A percentile compares a stretch with the other conserved stretches of the same genome.
These are phyloP conservation scores for Tupaia chinensis DNA, from an alignment of 2,113 vertebrate genomes.

Conservation along the genomic window DNA sequence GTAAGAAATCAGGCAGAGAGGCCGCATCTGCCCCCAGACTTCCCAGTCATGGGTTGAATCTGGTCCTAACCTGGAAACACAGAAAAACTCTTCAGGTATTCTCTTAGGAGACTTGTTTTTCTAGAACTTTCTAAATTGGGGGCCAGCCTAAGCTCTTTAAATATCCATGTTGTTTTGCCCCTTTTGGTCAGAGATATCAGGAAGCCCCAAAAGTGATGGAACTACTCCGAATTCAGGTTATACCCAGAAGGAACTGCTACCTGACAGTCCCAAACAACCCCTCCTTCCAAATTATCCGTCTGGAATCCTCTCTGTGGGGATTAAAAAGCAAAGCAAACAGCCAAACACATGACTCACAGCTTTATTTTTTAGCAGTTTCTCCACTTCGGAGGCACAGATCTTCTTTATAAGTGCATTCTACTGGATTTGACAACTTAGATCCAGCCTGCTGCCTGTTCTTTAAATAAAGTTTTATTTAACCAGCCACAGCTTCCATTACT, in stretches of 20 bases:
- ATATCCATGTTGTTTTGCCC: neutral
- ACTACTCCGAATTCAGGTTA: conserved; percentile 1
- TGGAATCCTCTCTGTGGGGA: neutral
- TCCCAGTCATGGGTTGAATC: conserved; percentile 34
- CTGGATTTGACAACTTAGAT: neutral
- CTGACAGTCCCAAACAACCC: neutral
- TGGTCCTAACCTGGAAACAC: conserved; percentile 10
- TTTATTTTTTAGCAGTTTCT: neutral
- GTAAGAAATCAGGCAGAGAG: neutral
- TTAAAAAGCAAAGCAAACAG: conserved; percentile 7
- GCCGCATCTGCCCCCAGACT: neutral
- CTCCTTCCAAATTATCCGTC: neutral
- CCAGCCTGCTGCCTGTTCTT: neutral
- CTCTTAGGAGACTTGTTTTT: neutral
- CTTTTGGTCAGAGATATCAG: neutral
- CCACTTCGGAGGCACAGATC: neutral
- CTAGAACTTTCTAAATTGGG: neutral
- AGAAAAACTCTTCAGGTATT: neutral
- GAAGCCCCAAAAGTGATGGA: neutral
- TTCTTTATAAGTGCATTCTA: neutral
- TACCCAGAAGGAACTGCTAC: neutral
- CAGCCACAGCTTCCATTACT: neutral
- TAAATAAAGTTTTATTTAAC: neutral
- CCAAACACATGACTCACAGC: neutral
- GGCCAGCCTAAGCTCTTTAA: neutral